phyloP scores from a whole-genome alignment of 2,888 invertebrate species.

The Pyrocoelia pectoralis region DNA sequence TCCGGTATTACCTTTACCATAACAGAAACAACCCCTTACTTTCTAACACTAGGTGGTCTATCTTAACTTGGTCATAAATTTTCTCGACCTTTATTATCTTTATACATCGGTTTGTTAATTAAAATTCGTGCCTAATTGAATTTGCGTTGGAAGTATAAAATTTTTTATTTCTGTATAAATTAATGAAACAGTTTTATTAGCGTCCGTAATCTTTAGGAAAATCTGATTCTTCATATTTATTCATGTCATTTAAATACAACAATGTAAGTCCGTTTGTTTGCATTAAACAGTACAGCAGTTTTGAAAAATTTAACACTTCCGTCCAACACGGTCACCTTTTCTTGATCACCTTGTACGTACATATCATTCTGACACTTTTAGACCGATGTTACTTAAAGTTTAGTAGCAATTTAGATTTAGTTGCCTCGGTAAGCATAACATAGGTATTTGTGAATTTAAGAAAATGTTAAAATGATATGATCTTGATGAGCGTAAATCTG shows the following conservation, averaged over 20 bases:
- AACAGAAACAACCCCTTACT: slow-evolving; percentile 2
- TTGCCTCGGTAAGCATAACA: no score
- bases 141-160: neutral
- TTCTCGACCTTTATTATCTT: slow-evolving; percentile 25
- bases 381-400: no score
- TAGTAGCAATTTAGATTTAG: no score
- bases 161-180: slow-evolving; percentile 1
- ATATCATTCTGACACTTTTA: no score
- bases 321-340: no score
- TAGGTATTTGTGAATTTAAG: no score
- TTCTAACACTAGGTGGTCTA: slow-evolving; percentile 13
- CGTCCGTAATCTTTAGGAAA: neutral
- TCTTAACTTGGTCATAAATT: slow-evolving; percentile 27
- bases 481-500: no score
- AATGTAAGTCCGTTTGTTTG: neutral
- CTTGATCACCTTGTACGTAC: no score
- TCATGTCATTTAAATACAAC: neutral
- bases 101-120: slow-evolving; percentile 30
- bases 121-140: slow-evolving; percentile 10
- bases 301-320: no score
- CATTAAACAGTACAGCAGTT: neutral
- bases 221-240: neutral
- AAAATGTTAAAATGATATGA: no score
- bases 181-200: neutral
- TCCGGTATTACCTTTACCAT: slow-evolving; percentile 44